These are phyloP conservation scores for Mastomys natalensis DNA, from an alignment of 2,113 vertebrate genomes.

Conservation along the genomic window DNA sequence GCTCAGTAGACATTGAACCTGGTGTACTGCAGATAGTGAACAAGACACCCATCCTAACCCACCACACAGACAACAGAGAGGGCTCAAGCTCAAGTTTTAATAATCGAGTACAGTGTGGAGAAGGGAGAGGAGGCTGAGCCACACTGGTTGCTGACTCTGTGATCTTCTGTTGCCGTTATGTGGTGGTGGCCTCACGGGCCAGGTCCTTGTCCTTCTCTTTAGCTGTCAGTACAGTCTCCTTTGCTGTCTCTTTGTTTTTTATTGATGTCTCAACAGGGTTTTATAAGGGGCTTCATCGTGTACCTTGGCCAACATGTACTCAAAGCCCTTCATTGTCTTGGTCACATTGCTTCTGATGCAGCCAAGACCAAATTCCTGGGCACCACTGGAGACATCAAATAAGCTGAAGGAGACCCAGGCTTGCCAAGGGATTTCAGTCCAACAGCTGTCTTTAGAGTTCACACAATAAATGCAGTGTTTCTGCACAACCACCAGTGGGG, in stretches of 20 bases:
- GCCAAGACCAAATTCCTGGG: constrained; percentile 98
- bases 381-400: constrained; percentile 93
- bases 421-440: not conserved
- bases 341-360: constrained; percentile 96
- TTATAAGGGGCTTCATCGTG: constrained; percentile 90
- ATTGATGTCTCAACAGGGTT: constrained; percentile 94
- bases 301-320: constrained; percentile 97
- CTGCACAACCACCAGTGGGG: constrained; percentile 88
- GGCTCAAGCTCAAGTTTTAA: constrained; percentile 49
- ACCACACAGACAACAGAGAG: constrained; percentile 4
- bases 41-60: not conserved
- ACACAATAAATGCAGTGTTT: constrained; percentile 93
- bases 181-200: constrained; percentile 92
- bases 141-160: not conserved
- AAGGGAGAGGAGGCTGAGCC: not conserved
- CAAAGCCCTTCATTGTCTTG: constrained; percentile 81
- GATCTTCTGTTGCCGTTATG: constrained; percentile 58
- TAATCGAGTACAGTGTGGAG: constrained; percentile 27
- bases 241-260: constrained; percentile 93
- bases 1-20: not conserved
- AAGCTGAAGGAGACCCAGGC: constrained; percentile 95
- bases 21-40: not conserved
- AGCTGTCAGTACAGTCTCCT: constrained; percentile 95
- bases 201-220: constrained; percentile 96
- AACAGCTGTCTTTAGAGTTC: constrained; percentile 83